These are phyloP conservation scores for Dufourea novaeangliae DNA, from an alignment of 1,140 invertebrate genomes.

Conservation along the genomic window DNA sequence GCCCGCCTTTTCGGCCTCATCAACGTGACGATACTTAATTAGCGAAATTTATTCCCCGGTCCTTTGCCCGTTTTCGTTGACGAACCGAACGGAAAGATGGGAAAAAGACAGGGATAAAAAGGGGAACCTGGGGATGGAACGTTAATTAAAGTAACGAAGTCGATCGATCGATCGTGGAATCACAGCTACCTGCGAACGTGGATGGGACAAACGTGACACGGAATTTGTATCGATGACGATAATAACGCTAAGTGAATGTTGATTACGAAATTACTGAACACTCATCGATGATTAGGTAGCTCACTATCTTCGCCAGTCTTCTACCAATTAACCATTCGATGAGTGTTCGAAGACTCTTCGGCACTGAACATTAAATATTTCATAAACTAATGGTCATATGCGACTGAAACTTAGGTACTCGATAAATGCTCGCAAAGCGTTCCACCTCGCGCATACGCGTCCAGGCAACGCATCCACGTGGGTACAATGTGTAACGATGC, in stretches of 20 bases:
- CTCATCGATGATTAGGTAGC: too few species aligned
- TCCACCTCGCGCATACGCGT: neutral
- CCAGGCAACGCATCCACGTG: constrained; percentile 38
- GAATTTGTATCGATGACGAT: neutral
- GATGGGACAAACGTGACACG: neutral
- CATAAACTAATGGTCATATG: too few species aligned
- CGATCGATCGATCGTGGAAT: neutral
- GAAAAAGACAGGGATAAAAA: neutral
- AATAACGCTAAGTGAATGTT: neutral
- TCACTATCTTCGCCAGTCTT: too few species aligned
- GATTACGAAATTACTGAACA: too few species aligned
- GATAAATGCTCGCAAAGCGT: neutral
- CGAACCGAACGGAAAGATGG: neutral
- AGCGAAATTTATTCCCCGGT: constrained; percentile 18
- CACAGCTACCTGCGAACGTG: neutral
- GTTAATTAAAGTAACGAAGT: constrained; percentile 21
- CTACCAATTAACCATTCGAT: too few species aligned
- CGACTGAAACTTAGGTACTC: too few species aligned
- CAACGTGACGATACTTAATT: constrained; percentile 40
- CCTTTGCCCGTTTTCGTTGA: neutral
- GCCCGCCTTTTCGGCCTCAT: neutral
- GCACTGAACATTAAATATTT: neutral
- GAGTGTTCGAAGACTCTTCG: too few species aligned
- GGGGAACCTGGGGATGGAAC: neutral
- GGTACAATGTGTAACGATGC: constrained; percentile 68